Evolutionary conservation across 2,797 vertebrate genomes (phyloP).

Genomic region (Poeciliopsis turneri): DNA sequence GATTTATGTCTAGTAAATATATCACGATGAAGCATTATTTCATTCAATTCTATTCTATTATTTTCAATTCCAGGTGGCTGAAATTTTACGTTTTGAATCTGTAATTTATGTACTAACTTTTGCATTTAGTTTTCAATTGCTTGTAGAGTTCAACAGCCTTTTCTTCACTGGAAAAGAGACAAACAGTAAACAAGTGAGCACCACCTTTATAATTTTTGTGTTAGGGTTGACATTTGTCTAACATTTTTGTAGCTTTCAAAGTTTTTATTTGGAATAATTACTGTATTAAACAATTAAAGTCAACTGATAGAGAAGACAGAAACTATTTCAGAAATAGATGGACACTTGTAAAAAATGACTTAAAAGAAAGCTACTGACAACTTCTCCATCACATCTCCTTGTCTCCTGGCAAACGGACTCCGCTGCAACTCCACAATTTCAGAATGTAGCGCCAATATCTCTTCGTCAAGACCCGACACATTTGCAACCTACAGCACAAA

Average conservation of each 20-base stretch:
- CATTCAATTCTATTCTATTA: background rate
- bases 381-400: constrained; percentile 94
- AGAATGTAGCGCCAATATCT: constrained; percentile 94
- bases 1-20: background rate
- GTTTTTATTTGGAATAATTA: background rate
- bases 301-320: background rate
- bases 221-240: background rate
- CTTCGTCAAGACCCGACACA: constrained; percentile 92
- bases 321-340: background rate
- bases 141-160: constrained; percentile 97
- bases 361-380: constrained; percentile 82
- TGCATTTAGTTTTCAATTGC: constrained; percentile 92
- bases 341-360: background rate
- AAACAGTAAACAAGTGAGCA: background rate
- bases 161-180: constrained; percentile 82
- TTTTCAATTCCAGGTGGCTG: background rate
- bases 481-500: constrained; percentile 85
- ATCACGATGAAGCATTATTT: background rate
- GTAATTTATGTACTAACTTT: constrained; percentile 83
- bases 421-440: constrained; percentile 97
- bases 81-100: background rate
- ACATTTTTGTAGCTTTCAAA: background rate
- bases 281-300: background rate
- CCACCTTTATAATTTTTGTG: background rate
- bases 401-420: constrained; percentile 92